Percentiles rank a stretch among this genome's conserved stretches.
Evolutionary conservation across 2,113 vertebrate genomes (phyloP).

Genomic region (Pituophis catenifer): DNA sequence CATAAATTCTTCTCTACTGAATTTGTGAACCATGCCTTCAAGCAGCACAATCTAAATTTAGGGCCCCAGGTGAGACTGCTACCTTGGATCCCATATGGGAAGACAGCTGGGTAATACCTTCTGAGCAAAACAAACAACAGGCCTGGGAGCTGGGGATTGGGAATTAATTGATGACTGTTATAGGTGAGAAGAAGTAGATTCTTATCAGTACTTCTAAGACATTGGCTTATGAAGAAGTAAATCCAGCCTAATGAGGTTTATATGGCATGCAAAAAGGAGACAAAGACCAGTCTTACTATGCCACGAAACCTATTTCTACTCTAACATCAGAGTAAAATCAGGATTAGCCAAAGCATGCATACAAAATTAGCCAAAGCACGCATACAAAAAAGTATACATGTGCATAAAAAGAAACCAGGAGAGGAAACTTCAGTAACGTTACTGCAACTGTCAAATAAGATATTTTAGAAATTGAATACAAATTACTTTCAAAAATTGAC

Average conservation of each 20-base stretch:
- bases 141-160: neutral
- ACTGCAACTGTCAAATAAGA: neutral
- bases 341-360: neutral
- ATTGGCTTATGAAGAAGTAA: neutral
- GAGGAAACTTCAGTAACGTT: neutral
- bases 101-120: neutral
- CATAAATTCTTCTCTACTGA: neutral
- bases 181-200: neutral
- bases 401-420: neutral
- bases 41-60: neutral
- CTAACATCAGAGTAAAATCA: neutral
- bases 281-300: neutral
- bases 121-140: neutral
- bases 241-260: neutral
- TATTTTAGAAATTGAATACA: neutral
- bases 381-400: neutral
- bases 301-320: neutral
- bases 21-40: neutral
- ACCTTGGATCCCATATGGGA: neutral
- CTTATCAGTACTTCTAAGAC: neutral
- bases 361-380: neutral
- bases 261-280: neutral
- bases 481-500: neutral
- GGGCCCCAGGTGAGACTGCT: neutral
- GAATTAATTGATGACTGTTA: accelerated